A percentile compares a stretch with the other conserved stretches of the same genome.
Conservation (phyloP, 1,140 invertebrate genomes). For the Psix sp. region DNA sequence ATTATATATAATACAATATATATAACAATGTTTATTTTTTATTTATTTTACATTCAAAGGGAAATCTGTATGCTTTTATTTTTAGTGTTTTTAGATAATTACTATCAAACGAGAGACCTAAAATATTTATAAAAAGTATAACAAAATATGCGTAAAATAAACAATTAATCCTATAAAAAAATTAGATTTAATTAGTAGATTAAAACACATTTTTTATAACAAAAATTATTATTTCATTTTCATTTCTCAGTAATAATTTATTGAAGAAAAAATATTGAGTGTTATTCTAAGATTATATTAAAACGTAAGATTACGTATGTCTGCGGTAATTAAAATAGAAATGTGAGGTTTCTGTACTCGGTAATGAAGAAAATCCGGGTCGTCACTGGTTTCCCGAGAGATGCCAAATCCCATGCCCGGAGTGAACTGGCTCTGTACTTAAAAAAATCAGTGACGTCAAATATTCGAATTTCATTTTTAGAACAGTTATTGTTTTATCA, state of each 20-base stretch:
- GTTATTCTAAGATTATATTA: constrained; percentile 10
- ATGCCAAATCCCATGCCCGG: constrained; percentile 61
- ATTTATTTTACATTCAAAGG: too few relatives aligned
- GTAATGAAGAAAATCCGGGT: constrained; percentile 70
- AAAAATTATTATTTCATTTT: too few relatives aligned
- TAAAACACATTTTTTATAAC: not conserved
- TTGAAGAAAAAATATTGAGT: constrained; percentile 1
- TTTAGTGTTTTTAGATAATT: too few relatives aligned
- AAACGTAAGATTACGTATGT: constrained; percentile 45
- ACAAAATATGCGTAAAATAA: too few relatives aligned
- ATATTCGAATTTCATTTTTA: constrained; percentile 15
- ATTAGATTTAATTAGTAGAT: not conserved
- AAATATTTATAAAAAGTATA: too few relatives aligned
- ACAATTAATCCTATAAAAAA: too few relatives aligned
- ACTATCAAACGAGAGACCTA: too few relatives aligned
- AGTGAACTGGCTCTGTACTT: constrained; percentile 33
- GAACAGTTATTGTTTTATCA: too few relatives aligned
- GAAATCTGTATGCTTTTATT: too few relatives aligned
- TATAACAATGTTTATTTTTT: too few relatives aligned
- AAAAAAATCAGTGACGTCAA: constrained; percentile 25
- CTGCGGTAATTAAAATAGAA: constrained; percentile 69
- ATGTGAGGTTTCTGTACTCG: constrained; percentile 52
- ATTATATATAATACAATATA: too few relatives aligned
- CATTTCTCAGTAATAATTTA: too few relatives aligned
- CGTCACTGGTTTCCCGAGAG: constrained; percentile 59